phyloP scores from a whole-genome alignment of 2,797 vertebrate species.

The Phrynocephalus guinanensis region DNA sequence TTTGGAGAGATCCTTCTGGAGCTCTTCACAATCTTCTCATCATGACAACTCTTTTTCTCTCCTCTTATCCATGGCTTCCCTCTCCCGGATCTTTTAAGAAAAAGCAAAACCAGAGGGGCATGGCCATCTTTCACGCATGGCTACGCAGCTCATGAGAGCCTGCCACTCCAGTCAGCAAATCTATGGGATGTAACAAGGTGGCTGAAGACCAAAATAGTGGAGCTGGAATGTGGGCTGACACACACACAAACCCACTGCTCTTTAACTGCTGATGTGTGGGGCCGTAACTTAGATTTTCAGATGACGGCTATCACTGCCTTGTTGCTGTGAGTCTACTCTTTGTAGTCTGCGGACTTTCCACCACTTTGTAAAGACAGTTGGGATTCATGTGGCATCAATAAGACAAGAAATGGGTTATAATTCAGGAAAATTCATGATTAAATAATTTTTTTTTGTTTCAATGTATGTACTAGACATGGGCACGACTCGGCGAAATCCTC shows the following conservation, averaged over 20 bases:
- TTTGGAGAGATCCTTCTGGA: too few species aligned
- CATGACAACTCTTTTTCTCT: constrained; percentile 15
- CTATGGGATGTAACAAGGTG: not conserved
- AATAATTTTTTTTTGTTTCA: too few species aligned
- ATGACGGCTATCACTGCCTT: constrained; percentile 3
- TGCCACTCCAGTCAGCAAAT: not conserved
- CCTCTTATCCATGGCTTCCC: not conserved
- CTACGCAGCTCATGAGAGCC: not conserved
- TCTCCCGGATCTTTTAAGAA: not conserved
- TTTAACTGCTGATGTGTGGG: constrained; percentile 28
- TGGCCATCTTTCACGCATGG: not conserved
- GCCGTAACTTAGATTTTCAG: not conserved
- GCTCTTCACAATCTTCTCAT: too few species aligned
- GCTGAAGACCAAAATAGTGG: not conserved
- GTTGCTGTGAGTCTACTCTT: constrained; percentile 43
- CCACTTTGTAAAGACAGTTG: constrained; percentile 7
- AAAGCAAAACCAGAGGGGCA: constrained; percentile 1
- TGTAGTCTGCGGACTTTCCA: constrained; percentile 27
- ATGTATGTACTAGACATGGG: too few species aligned
- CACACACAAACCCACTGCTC: not conserved
- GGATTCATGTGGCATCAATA: too few species aligned
- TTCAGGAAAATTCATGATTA: too few species aligned
- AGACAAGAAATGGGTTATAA: too few species aligned
- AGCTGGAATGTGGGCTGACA: constrained; percentile 15
- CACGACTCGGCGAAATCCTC: too few species aligned